Percentiles rank a stretch among this genome's conserved stretches.
Conservation (phyloP, 2,113 vertebrate species). For the Sylvietta virens region DNA sequence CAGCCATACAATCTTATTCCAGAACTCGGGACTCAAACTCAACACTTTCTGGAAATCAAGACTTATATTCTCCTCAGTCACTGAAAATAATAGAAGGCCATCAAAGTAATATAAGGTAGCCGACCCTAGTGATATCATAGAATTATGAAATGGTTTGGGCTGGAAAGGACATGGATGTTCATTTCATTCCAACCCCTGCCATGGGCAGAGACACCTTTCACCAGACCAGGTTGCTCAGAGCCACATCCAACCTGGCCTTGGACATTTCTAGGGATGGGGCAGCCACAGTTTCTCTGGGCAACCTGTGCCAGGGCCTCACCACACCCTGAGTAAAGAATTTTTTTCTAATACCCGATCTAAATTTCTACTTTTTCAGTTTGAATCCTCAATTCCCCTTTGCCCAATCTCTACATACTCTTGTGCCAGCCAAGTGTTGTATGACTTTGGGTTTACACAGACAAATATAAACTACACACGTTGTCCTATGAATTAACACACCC, state of each 20-base stretch:
- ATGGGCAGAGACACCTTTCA: neutral
- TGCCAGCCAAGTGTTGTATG: neutral
- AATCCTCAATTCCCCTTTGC: neutral
- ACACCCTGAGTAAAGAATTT: neutral
- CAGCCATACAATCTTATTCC: neutral
- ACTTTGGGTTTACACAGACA: neutral
- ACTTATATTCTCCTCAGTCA: neutral
- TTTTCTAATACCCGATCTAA: neutral
- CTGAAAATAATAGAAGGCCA: neutral
- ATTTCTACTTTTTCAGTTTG: neutral
- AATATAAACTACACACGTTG: accelerated
- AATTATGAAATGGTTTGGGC: neutral
- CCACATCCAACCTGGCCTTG: neutral
- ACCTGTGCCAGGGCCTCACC: neutral
- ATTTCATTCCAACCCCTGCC: neutral
- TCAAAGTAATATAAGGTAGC: neutral
- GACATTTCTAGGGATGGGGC: neutral
- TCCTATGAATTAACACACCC: neutral
- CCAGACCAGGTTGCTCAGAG: accelerated
- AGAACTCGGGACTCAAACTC: neutral
- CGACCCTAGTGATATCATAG: neutral
- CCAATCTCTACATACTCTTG: neutral
- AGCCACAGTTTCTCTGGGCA: neutral
- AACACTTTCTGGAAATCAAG: neutral
- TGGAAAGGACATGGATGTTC: neutral